These are phyloP conservation scores for Tetranychus piercei DNA, from an alignment of 2,888 invertebrate genomes.

Conservation along the genomic window DNA sequence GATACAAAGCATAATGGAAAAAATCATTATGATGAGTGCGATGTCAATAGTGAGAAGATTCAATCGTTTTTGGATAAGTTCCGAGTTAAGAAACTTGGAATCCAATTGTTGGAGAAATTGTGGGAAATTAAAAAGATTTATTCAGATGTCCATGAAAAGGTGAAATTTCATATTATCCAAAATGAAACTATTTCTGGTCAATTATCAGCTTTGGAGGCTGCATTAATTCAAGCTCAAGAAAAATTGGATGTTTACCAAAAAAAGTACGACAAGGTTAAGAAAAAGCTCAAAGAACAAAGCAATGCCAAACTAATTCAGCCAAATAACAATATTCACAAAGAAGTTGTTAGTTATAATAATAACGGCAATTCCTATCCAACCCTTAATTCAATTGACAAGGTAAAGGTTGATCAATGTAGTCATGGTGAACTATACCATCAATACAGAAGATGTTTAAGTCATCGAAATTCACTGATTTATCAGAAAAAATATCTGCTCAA, in stretches of 20 bases:
- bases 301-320: background rate
- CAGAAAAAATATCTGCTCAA: conserved; percentile 71
- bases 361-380: background rate
- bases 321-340: background rate
- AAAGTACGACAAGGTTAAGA: conserved; percentile 7
- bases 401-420: background rate
- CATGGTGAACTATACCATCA: conserved; percentile 3
- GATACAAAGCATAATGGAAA: background rate
- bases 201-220: background rate
- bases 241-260: conserved; percentile 7
- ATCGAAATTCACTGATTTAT: conserved; percentile 65
- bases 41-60: background rate
- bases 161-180: background rate
- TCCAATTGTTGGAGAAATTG: background rate
- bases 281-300: background rate
- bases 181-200: conserved; percentile 2
- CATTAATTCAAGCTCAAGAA: background rate
- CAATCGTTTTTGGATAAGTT: conserved; percentile 5
- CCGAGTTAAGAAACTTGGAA: background rate
- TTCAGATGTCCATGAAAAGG: background rate
- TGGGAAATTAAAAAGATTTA: background rate
- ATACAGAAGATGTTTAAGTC: conserved; percentile 41
- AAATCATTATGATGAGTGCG: background rate
- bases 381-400: background rate
- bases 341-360: background rate